Base-by-base conservation (phyloP, 2,888 invertebrate genomes). In the Drosophila quasianomalipes region DNA sequence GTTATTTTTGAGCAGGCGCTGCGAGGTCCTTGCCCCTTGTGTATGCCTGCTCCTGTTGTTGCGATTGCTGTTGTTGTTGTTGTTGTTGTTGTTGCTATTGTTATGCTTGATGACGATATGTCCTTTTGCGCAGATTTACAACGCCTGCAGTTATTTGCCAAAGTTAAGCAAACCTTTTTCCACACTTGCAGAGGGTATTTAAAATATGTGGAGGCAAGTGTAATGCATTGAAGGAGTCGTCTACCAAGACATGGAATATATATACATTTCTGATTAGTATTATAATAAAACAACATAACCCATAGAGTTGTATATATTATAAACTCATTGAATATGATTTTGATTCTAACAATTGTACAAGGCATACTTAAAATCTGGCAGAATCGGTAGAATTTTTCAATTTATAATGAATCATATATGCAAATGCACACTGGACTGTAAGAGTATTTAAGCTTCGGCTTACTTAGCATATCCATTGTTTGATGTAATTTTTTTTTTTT, bases 101-200 rank as follows among this genome's bases (percentile, higher is more conserved):
- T 82, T 79, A 67, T 82, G 62, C 65, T 68, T 74, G 72, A 58
- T 76, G 82, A 66, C 63, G 82, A 76, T 74, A 74, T 76, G 84
- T 82, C 85, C 70, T 75, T 63, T 68, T 72, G 83, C 70, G 71
- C 80, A 76, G 83, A 80, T 83, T 76, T 74, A 64, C 69, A 82
- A 64, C 74, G 87, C 87, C 87, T 91, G 90, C 90, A 87, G 87
- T 87, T 87, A 87, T 87, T 87, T 87, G 80, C 57, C 80, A 84
- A 91, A 87, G 74, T 89, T 90, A 68, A 78, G 87, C 85, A 85
- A 76, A 75, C 88, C 81, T 82, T 82, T 82, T 79, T 70, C 58
- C 9, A 16, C 47, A 47, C 26, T 47, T 47, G 16, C 47, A 16
- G 9, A 16, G 47, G 1, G 7, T 26, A 9, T 9, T 26, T 16